Conservation (phyloP, 2,888 invertebrate genomes). For the Protophormia terraenovae region DNA sequence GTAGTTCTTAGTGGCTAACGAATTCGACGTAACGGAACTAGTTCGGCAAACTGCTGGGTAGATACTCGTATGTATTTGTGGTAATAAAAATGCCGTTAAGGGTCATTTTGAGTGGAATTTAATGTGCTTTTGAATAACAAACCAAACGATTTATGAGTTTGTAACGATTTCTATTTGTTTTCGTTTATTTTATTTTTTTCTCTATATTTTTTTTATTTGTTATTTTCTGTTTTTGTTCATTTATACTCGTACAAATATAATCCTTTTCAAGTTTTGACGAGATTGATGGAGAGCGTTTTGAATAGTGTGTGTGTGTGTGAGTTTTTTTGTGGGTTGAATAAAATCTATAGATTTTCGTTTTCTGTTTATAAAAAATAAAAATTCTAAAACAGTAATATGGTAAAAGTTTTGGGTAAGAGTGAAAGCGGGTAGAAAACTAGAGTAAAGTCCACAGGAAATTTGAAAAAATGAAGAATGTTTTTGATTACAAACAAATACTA, state of each 20-base stretch:
- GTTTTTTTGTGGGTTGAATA: not conserved
- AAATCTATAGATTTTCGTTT: slow-evolving; percentile 7
- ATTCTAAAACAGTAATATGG: not conserved
- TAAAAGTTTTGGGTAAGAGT: not conserved
- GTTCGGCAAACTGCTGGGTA: too few relatives aligned
- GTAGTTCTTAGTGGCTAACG: too few relatives aligned
- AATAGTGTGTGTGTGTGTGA: too few relatives aligned
- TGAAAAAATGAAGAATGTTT: slow-evolving; percentile 68
- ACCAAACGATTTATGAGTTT: slow-evolving; percentile 68
- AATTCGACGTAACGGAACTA: too few relatives aligned
- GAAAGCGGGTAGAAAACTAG: slow-evolving; percentile 15
- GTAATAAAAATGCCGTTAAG: slow-evolving; percentile 65
- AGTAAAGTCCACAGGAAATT: slow-evolving; percentile 65
- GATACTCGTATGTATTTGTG: slow-evolving; percentile 35
- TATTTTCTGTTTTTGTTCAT: slow-evolving; percentile 9
- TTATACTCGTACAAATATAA: slow-evolving; percentile 25
- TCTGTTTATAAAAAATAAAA: not conserved
- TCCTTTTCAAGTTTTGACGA: slow-evolving; percentile 49
- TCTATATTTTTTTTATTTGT: not conserved
- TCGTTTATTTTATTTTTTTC: slow-evolving; percentile 25
- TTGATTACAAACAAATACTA: slow-evolving; percentile 61
- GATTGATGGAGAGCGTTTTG: slow-evolving; percentile 61
- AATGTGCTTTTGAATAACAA: slow-evolving; percentile 63
- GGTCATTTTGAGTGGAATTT: slow-evolving; percentile 65
- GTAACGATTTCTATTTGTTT: slow-evolving; percentile 64